These are phyloP conservation scores for Formica aserva DNA, from an alignment of 2,888 invertebrate species.

Conservation along the genomic window DNA sequence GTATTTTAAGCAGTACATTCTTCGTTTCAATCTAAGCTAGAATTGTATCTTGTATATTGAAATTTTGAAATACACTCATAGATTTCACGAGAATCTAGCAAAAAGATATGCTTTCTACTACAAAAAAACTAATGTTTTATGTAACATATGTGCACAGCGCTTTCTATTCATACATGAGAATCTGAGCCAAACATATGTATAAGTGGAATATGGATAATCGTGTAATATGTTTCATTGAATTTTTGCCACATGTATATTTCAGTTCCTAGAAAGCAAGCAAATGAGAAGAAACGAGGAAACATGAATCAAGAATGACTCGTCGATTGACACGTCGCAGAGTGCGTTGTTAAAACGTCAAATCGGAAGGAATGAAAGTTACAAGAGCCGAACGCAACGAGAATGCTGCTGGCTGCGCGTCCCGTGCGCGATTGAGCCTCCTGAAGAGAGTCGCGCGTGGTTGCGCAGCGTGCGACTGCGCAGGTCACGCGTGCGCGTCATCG, in stretches of 20 bases:
- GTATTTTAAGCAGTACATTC: not conserved
- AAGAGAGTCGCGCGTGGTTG: constrained; percentile 49
- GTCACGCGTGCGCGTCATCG: constrained; percentile 57
- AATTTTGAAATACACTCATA: too few species aligned
- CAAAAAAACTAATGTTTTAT: not conserved
- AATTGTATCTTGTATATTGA: too few species aligned
- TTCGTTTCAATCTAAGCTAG: not conserved
- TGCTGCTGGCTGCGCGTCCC: constrained; percentile 64
- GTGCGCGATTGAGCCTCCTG: constrained; percentile 66
- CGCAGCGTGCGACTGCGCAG: constrained; percentile 69
- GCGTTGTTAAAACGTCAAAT: not conserved
- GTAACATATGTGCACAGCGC: not conserved
- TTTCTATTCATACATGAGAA: not conserved
- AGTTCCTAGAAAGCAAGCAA: too few species aligned
- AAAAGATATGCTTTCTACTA: not conserved
- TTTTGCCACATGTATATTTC: not conserved
- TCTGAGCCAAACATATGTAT: not conserved
- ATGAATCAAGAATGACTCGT: not conserved
- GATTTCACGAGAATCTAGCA: not conserved
- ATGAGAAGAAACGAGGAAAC: not conserved
- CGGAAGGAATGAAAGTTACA: not conserved
- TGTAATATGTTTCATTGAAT: not conserved
- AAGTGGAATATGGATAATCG: not conserved
- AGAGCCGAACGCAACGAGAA: constrained; percentile 4
- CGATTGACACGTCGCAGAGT: not conserved